These are phyloP conservation scores for Noctilio leporinus DNA, from an alignment of 2,113 vertebrate species.

Conservation along the genomic window DNA sequence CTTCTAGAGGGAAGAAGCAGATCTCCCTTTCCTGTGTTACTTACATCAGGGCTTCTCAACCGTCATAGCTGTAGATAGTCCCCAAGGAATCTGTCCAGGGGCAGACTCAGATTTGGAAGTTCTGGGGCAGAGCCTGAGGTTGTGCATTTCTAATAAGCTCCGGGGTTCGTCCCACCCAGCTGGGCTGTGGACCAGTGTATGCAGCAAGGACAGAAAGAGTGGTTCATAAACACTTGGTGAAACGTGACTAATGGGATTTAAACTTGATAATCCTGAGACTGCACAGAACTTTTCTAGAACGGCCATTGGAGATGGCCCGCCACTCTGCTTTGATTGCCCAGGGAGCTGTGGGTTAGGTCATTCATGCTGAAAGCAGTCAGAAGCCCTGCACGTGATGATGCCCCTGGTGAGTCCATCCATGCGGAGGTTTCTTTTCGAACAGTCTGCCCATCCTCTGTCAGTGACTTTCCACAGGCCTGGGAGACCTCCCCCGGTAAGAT, in stretches of 20 bases:
- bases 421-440: neutral
- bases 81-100: neutral
- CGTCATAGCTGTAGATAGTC: neutral
- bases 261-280: neutral
- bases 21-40: neutral
- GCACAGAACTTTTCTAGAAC: too few species aligned
- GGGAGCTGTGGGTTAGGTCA: neutral
- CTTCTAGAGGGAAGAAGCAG: neutral
- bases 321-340: rapidly evolving
- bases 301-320: too few species aligned
- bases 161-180: too few species aligned
- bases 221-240: neutral
- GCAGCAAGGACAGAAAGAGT: neutral
- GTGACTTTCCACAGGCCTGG: neutral
- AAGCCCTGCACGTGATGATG: neutral
- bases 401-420: neutral
- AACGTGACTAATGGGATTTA: neutral
- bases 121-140: neutral
- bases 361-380: neutral
- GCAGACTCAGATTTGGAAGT: neutral
- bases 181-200: neutral
- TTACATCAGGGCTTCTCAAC: neutral
- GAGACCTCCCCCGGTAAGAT: neutral
- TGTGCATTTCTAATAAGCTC: neutral
- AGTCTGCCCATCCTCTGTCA: neutral